phyloP scores from a whole-genome alignment of 2,797 vertebrate genomes.

The Acrossocheilus wenchowensis region DNA sequence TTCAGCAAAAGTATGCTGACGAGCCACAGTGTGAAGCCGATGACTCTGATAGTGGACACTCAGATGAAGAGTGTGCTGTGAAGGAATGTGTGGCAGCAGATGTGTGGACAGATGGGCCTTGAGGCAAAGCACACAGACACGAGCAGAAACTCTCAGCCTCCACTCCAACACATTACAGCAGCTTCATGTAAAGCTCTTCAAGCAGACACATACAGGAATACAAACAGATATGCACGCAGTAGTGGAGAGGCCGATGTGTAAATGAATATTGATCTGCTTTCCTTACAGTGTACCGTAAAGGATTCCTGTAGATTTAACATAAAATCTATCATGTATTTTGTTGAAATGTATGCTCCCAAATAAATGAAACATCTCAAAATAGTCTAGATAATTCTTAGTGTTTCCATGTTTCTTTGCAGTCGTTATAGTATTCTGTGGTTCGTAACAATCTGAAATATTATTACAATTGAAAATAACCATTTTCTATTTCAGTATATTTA shows the following conservation, averaged over 20 bases:
- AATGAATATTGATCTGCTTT: constrained; percentile 3
- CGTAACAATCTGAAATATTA: not conserved
- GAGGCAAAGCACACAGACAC: constrained; percentile 32
- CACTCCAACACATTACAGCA: constrained; percentile 35
- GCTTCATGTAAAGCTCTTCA: not conserved
- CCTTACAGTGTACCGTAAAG: not conserved
- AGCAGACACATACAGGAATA: not conserved
- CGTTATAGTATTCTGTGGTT: not conserved
- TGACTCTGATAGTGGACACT: not conserved
- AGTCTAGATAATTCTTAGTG: not conserved
- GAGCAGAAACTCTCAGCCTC: not conserved
- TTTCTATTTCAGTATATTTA: not conserved
- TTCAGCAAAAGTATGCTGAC: constrained; percentile 15
- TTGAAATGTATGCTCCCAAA: not conserved
- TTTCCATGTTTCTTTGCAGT: not conserved
- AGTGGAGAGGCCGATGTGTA: not conserved
- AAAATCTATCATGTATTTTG: not conserved
- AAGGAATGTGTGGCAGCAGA: constrained; percentile 17
- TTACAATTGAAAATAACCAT: not conserved
- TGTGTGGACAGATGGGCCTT: constrained; percentile 40
- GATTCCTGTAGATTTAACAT: not conserved
- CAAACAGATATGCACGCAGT: constrained; percentile 5
- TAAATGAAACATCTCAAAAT: not conserved
- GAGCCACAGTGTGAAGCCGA: not conserved
- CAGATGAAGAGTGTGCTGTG: not conserved